Evolutionary conservation across 2,888 invertebrate species (phyloP), one percentile per base, ranked within the genome.

Genomic region (Himalopsyche kuldschensis): DNA sequence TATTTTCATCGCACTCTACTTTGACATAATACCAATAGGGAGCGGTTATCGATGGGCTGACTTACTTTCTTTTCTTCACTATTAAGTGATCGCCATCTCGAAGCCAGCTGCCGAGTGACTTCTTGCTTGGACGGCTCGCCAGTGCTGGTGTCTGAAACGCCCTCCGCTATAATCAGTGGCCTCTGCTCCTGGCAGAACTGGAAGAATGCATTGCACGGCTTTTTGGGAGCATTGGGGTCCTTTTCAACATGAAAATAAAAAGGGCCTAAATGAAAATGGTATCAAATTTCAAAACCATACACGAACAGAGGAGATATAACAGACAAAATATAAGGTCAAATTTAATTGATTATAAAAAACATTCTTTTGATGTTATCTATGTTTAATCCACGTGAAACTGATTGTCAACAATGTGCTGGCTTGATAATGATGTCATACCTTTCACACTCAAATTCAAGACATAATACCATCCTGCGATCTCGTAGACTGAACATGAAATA

Each of bases 121-220:
- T 96, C 95, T 88, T 95, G 95, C 88, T 95, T 95, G 1, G 94
- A 93, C 0, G 95, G 94, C 88, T 95, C 95, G 0, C 93, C 91
- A 82, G 95, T 94, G 15, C 93, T 93, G 55, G 94, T 92, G 86
- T 93, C 93, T 0, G 93, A 90, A 85, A 91, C 91, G 31, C 94
- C 90, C 87, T 94, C 93, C 84, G 94, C 94, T 90, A 95, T 94
- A 32, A 95, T 92, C 24, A 95, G 89, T n/a, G 95, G 95, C 83
- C 95, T 90, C 88, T 95, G 95, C 87, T 95, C 95, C 90, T 95
- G 95, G 87, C 95, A 96, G 89, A 95, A 96, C 90, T 95, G 95
- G 88, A 96, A 95, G 89, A 95, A 95, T 78, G 96, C 95, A 92
- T 96, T 96, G 81, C 95, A 95, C 1, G 95, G 95, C 87, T 95